A percentile compares a stretch with the other conserved stretches of the same genome.
Conservation (phyloP, 2,888 invertebrate genomes). For the Xylota sylvarum region DNA sequence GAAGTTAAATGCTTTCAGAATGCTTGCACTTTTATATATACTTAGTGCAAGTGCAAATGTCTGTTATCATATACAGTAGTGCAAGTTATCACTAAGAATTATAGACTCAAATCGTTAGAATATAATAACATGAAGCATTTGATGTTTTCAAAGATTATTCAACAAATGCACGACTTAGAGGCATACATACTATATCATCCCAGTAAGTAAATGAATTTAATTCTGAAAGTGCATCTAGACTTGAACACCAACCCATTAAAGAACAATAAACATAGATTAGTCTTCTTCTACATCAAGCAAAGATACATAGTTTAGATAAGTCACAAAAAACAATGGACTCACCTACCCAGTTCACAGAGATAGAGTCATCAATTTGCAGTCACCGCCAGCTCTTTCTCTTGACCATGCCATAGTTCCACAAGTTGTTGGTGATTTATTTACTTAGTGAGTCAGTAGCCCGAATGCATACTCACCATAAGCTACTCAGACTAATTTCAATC, state of each 20-base stretch:
- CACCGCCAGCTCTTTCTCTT: background rate
- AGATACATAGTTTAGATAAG: background rate
- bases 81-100: too few species aligned
- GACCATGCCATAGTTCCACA: background rate
- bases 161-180: too few species aligned
- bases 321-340: background rate
- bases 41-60: too few species aligned
- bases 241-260: background rate
- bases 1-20: too few species aligned
- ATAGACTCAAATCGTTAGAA: too few species aligned
- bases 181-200: too few species aligned
- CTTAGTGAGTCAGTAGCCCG: background rate
- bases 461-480: background rate
- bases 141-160: too few species aligned
- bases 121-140: too few species aligned
- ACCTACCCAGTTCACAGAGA: background rate
- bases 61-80: too few species aligned
- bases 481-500: slow-evolving; percentile 33
- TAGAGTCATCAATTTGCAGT: background rate
- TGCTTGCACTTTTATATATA: too few species aligned
- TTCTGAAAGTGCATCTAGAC: background rate
- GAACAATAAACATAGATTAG: slow-evolving; percentile 4
- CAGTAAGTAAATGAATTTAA: too few species aligned
- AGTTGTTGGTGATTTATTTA: background rate
- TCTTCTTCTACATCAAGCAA: background rate